Evolutionary conservation across 2,113 vertebrate genomes (phyloP), one percentile per base, ranked within the genome.

Genomic region (Callithrix jacchus): DNA sequence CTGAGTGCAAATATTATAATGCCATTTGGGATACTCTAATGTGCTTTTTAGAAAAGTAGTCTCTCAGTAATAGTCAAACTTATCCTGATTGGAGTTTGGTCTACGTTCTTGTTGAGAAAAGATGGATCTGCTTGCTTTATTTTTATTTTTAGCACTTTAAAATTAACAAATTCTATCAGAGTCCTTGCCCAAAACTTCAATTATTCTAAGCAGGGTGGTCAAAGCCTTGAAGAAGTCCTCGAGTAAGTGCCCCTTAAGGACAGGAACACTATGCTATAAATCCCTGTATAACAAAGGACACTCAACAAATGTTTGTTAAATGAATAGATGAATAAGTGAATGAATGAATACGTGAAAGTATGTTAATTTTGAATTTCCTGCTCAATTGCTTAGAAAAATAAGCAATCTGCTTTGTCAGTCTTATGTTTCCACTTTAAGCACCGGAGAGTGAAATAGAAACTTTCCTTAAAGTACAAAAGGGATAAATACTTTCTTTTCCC

Each of bases 31-130:
- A 97, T 61, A 93, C 84, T 93, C 92, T 96, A 92, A 96, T 82
- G 94, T 92, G 83, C 94, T 79, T 97, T 97, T 93, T 47, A 85
- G 89, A 85, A 95, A 97, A 90, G 77, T 68, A 61, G 68, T 96
- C 94, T 96, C 92, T 96, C 87, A 90, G 81, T 89, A 94, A 71
- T 58, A 93, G 70, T 94, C 84, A 93, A 64, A 97, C 32, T 85
- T 89, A 45, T 42, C 23, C 21, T 92, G 94, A 92, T 18, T 87
- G 79, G 83, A 56, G 21, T 87, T 96, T 77, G 87, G 83, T 47
- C 80, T 96, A 66, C 16, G 35, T 77, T 91, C 83, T 97, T 92
- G n/a, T 35, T 73, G 71, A 96, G 89, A 77, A 91, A 93, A 96
- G 79, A 96, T 94, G 92, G 14, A 30, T 47, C 86, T 73, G 8